Conservation (phyloP, 2,113 vertebrate genomes). For the Tor tambroides region DNA sequence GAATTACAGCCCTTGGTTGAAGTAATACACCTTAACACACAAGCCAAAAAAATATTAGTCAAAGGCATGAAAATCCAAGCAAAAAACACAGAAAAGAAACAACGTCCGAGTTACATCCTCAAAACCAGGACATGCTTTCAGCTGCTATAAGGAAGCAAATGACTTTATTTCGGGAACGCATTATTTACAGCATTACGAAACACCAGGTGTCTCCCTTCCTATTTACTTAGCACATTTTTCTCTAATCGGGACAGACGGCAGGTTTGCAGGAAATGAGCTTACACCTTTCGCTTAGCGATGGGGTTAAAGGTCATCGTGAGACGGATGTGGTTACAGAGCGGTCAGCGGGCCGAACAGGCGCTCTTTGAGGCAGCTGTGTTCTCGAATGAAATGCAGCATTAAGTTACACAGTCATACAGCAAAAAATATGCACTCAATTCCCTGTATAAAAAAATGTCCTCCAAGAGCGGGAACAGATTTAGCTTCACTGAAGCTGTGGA, state of each 20-base stretch:
- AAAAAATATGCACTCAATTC: slow-evolving; percentile 12
- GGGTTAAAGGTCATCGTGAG: slow-evolving; percentile 45
- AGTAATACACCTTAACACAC: not conserved
- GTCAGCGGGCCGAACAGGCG: not conserved
- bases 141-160: slow-evolving; percentile 41
- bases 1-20: not conserved
- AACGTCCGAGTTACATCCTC: not conserved
- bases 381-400: not conserved
- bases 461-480: not conserved
- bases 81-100: too few species aligned
- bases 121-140: slow-evolving; percentile 14
- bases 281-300: slow-evolving; percentile 26
- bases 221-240: slow-evolving; percentile 39
- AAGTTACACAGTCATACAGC: not conserved
- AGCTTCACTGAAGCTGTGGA: slow-evolving; percentile 3
- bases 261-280: slow-evolving; percentile 28
- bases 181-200: slow-evolving; percentile 53
- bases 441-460: not conserved
- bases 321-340: slow-evolving; percentile 26
- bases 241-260: not conserved
- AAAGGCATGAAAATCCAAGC: too few species aligned
- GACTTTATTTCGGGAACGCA: slow-evolving; percentile 42
- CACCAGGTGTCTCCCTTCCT: slow-evolving; percentile 55
- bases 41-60: not conserved
- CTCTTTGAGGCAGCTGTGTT: slow-evolving; percentile 34